phyloP scores from a whole-genome alignment of 2,888 invertebrate species.

The Dione juno region DNA sequence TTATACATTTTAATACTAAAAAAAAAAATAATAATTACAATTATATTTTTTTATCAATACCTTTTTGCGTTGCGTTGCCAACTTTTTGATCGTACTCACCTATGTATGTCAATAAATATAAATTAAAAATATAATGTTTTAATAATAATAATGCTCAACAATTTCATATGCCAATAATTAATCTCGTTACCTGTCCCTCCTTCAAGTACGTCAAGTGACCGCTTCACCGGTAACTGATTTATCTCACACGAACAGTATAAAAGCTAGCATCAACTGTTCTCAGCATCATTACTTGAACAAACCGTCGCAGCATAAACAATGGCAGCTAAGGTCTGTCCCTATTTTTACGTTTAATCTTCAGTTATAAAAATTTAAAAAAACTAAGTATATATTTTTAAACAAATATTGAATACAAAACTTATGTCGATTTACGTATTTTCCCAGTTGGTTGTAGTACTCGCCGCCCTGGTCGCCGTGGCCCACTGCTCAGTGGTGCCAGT shows the following conservation, averaged over 20 bases:
- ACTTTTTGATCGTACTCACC: no score
- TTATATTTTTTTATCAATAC: no score
- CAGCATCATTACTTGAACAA: conserved; percentile 61
- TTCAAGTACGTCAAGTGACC: conserved; percentile 53
- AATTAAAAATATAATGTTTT: no score
- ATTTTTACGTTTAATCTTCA: conserved; percentile 7
- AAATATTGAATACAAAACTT: no score
- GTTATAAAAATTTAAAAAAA: no score
- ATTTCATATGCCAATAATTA: conserved; percentile 23
- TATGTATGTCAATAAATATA: no score
- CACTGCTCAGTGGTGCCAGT: conserved; percentile 78
- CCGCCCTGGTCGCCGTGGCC: conserved; percentile 70
- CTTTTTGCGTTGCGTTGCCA: no score
- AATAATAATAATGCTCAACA: not conserved
- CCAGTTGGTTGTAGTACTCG: conserved; percentile 70
- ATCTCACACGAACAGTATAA: conserved; percentile 53
- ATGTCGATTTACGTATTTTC: conserved; percentile 47
- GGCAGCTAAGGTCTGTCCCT: conserved; percentile 65
- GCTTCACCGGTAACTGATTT: conserved; percentile 34
- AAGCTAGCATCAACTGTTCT: conserved; percentile 50
- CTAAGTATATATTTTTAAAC: no score
- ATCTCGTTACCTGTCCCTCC: conserved; percentile 36
- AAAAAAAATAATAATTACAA: no score
- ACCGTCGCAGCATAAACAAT: conserved; percentile 60
- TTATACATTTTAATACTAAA: no score